These are phyloP conservation scores for Aspidiotus rigidus DNA, from an alignment of 2,888 invertebrate species.

Conservation along the genomic window DNA sequence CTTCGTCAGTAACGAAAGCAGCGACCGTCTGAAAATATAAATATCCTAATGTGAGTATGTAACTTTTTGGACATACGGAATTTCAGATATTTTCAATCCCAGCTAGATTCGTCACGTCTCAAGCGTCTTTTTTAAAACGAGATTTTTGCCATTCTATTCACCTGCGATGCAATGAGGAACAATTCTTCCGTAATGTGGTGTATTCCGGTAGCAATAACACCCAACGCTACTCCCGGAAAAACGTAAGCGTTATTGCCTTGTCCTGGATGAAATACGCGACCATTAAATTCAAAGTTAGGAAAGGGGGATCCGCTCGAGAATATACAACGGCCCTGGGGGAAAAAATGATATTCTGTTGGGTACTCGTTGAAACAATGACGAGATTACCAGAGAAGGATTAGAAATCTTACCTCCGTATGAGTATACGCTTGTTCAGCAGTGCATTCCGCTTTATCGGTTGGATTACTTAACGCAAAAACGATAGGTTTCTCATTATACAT, in stretches of 20 bases:
- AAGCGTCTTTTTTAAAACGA: too few relatives aligned
- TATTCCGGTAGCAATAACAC: slow-evolving; percentile 81
- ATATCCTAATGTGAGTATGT: background rate
- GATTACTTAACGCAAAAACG: slow-evolving; percentile 95
- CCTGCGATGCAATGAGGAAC: slow-evolving; percentile 90
- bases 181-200: slow-evolving; percentile 88
- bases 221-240: slow-evolving; percentile 91
- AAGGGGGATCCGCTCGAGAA: slow-evolving; percentile 97
- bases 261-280: slow-evolving; percentile 76
- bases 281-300: slow-evolving; percentile 67
- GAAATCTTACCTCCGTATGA: slow-evolving; percentile 63
- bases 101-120: too few relatives aligned
- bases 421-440: slow-evolving; percentile 91
- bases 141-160: slow-evolving; percentile 41
- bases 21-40: slow-evolving; percentile 58
- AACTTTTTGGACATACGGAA: background rate
- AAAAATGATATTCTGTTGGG: too few relatives aligned
- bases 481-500: slow-evolving; percentile 77
- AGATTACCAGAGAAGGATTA: too few relatives aligned
- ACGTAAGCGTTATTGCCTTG: slow-evolving; percentile 98
- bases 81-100: too few relatives aligned
- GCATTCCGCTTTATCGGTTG: slow-evolving; percentile 95
- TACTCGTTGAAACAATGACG: too few relatives aligned
- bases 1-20: slow-evolving; percentile 68
- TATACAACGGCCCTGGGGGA: slow-evolving; percentile 71